phyloP scores from a whole-genome alignment of 1,140 invertebrate species.

The Bombus huntii region DNA sequence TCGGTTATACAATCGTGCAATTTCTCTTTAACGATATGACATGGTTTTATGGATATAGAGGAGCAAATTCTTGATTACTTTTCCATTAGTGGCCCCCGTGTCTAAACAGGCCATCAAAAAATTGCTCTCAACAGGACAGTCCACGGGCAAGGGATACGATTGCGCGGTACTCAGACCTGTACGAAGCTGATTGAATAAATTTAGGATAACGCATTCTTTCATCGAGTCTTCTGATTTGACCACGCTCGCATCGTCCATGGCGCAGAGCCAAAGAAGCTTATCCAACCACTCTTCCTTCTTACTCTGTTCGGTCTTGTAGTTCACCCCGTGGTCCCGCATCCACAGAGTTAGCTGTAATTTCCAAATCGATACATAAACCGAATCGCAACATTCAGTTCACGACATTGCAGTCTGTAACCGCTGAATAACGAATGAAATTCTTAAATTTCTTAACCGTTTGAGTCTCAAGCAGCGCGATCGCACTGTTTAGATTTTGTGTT shows the following conservation, averaged over 20 bases:
- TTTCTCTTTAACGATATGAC: constrained; percentile 2
- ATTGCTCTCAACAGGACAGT: constrained; percentile 62
- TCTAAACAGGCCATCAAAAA: constrained; percentile 62
- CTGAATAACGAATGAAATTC: no score
- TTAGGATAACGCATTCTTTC: constrained; percentile 75
- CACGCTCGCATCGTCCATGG: constrained; percentile 60
- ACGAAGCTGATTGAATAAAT: constrained; percentile 76
- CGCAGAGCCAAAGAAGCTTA: constrained; percentile 75
- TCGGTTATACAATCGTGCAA: not conserved
- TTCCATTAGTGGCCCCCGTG: constrained; percentile 62
- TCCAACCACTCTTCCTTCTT: constrained; percentile 69
- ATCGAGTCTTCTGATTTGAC: constrained; percentile 69
- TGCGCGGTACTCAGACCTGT: constrained; percentile 69
- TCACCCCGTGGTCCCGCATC: constrained; percentile 74
- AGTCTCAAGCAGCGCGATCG: no score
- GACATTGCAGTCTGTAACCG: not conserved
- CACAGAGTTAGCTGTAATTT: constrained; percentile 76
- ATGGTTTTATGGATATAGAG: constrained; percentile 45
- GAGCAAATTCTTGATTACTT: constrained; percentile 66
- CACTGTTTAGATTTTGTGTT: no score
- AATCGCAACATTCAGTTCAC: not conserved
- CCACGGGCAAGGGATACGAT: constrained; percentile 54
- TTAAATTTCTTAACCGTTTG: not conserved
- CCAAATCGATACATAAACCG: constrained; percentile 30
- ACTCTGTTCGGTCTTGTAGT: constrained; percentile 63